Evolutionary conservation across 1,140 invertebrate genomes (phyloP).

Genomic region (Heliconius melpomene): DNA sequence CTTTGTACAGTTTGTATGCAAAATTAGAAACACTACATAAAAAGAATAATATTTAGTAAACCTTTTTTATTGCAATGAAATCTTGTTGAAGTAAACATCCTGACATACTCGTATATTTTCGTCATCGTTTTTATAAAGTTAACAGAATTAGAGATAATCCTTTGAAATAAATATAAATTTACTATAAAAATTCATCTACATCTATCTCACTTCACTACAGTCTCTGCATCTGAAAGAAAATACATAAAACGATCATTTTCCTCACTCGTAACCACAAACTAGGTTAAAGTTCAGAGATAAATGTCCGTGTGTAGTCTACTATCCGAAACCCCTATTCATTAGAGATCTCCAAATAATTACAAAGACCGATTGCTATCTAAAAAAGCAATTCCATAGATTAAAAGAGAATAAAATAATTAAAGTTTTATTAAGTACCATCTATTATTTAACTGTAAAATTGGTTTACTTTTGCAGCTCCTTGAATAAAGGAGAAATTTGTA

Average conservation of each 20-base stretch:
- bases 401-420: too few relatives aligned
- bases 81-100: neutral
- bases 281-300: constrained; percentile 41
- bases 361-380: neutral
- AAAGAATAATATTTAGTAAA: neutral
- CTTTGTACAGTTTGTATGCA: constrained; percentile 22
- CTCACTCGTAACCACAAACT: constrained; percentile 34
- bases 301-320: constrained; percentile 16
- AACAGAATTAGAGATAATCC: too few relatives aligned
- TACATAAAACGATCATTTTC: constrained; percentile 38
- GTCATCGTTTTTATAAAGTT: neutral
- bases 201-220: too few relatives aligned
- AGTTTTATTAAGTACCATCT: too few relatives aligned
- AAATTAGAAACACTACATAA: constrained; percentile 35
- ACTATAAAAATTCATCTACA: too few relatives aligned
- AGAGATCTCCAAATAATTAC: constrained; percentile 11
- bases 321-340: constrained; percentile 2
- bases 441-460: too few relatives aligned
- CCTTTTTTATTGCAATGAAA: neutral
- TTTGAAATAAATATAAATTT: too few relatives aligned
- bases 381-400: constrained; percentile 12
- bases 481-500: too few relatives aligned
- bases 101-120: neutral
- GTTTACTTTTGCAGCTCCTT: too few relatives aligned
- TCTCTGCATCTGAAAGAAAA: constrained; percentile 33